A percentile compares a stretch with the other conserved stretches of the same genome.
These are phyloP conservation scores for Trichoplusia ni DNA, from an alignment of 1,140 invertebrate genomes.

Conservation along the genomic window DNA sequence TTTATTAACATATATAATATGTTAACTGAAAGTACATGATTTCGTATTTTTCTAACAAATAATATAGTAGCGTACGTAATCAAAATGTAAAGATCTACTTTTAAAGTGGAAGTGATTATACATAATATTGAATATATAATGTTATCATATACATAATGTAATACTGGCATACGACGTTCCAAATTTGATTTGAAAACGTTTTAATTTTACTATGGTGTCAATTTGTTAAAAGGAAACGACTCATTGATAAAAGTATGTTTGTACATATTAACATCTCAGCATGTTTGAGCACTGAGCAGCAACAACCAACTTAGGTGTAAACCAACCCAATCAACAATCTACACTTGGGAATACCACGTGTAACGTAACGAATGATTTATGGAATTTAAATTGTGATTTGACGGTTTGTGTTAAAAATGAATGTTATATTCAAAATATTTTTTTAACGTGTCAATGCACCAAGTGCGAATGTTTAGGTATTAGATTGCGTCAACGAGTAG, in stretches of 20 bases:
- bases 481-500: slow-evolving; percentile 66
- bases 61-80: slow-evolving; percentile 72
- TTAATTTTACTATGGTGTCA: slow-evolving; percentile 55
- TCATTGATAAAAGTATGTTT: slow-evolving; percentile 19
- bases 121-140: slow-evolving; percentile 60
- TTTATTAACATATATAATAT: slow-evolving; percentile 82
- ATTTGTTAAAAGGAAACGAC: slow-evolving; percentile 32
- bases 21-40: slow-evolving; percentile 80
- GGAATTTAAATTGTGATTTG: slow-evolving; percentile 64
- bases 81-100: slow-evolving; percentile 70
- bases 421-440: slow-evolving; percentile 58
- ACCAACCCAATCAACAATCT: no score
- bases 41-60: slow-evolving; percentile 79
- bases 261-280: slow-evolving; percentile 2
- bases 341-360: not conserved
- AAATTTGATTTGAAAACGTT: slow-evolving; percentile 76
- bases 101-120: slow-evolving; percentile 61
- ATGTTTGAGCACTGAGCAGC: no score
- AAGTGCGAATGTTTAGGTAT: slow-evolving; percentile 68
- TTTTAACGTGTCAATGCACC: slow-evolving; percentile 64
- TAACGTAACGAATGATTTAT: slow-evolving; percentile 47
- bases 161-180: slow-evolving; percentile 58
- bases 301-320: no score
- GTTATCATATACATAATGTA: slow-evolving; percentile 58
- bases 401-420: slow-evolving; percentile 60